Evolutionary conservation across 2,797 vertebrate species (phyloP), one percentile per base, ranked within the genome.

Genomic region (Tenualosa thibaudeaui): DNA sequence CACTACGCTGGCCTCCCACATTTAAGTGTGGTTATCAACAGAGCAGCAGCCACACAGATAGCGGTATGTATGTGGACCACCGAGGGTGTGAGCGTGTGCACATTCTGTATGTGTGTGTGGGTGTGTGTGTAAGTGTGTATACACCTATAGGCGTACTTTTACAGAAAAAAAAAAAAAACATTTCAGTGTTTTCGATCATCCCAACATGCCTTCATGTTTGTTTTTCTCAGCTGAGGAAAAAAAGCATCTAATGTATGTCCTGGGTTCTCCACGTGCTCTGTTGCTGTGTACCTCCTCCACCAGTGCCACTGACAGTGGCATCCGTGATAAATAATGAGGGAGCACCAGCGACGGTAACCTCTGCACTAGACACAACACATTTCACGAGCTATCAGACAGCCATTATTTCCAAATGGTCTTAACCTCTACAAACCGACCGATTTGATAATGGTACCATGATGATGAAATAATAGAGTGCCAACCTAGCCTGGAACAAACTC

Each of bases 11-110:
- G 89, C 84, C 83, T 83, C 85, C 88, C 81, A 82, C 85, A 89
- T 81, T 56, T 85, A 83, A 83, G 83, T 50, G 78, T 82, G 84
- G 87, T 92, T 92, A 91, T 91, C 90, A 89, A 83, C 82, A 51
- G 17, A 43, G 78, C 53, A 88, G 85, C 86, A 90, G 86, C 82
- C 87, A 83, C 51, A 84, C 86, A 37, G 83, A 78, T 78, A 78
- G 71, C 71, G 22, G 68, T 40, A 31, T 43, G 65, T 37, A 24
- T 71, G 65, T 71, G 68, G 62, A 12, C 62, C 15, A 31, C 65
- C 37, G 26, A 37, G 9, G 37, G 37, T 78, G 26, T 54, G 53
- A 5, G 53, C 17, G 65, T 40, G 26, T 71, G 65, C 40, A 26
- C 37, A 19, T 71, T 49, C 22, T 71, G 26, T 68, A 15, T 68